Evolutionary conservation across 2,113 vertebrate genomes (phyloP), one percentile per base, ranked within the genome.

Genomic region (Pelodiscus sinensis): DNA sequence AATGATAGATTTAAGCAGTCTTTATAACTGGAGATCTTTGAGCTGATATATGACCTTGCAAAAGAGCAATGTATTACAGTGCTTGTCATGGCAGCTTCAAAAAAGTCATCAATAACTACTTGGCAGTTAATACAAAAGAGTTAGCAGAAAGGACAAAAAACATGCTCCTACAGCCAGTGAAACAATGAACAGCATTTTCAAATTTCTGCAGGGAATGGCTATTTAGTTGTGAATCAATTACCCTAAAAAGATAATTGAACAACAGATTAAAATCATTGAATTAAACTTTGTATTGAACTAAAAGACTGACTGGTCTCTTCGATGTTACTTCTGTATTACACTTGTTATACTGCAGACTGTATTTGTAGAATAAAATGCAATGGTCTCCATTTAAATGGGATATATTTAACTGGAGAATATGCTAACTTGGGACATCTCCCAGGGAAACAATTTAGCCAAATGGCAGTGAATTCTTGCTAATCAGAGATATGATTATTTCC

Each of bases 51-150:
- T 0, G 5, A 93, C 79, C 89, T 96, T 95, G 82, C 55, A 81
- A 94, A 97, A 92, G 68, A 92, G 35, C 56, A 92, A 89, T 92
- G 86, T 60, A 94, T 95, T 93, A 56, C n/a, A 84, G 58, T 94
- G 93, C 79, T 86, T 82, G 19, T 19, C 92, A 90, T 77, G 79
- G 56, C 56, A 94, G 62, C 84, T 92, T 94, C 71, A 92, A 95
- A 97, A 84, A 92, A 83, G 12, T 91, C 65, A 92, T 94, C 93
- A 92, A 94, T 96, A 96, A 85, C 73, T 91, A 3, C 77, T 90
- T 92, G 89, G 82, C 51, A 93, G 65, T 89, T 95, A 95, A 82
- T 81, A 95, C 29, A 92, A 94, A 95, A 77, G 79, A 81, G 16
- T 75, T 79, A 87, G 35, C 57, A 93, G 57, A 57, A 51, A 95